Evolutionary conservation across 2,797 vertebrate genomes (phyloP), one percentile per base, ranked within the genome.

Genomic region (Oreortyx pictus): DNA sequence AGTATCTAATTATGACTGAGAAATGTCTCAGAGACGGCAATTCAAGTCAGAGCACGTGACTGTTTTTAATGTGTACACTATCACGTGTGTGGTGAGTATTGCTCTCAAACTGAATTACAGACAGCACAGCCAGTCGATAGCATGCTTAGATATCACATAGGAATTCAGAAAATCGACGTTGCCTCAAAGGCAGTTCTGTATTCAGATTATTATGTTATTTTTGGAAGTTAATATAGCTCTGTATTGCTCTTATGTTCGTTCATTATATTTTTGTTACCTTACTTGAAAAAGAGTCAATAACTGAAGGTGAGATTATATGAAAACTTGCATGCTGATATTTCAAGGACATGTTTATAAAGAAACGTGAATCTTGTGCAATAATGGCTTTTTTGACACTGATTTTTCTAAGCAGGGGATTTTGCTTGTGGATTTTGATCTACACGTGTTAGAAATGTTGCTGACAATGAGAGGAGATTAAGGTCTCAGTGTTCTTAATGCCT

Each of bases 1-100:
- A 7, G 23, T 76, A 20, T 29, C 18, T 37, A 37, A 33, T 23
- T 61, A 13, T 66, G 47, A 66, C 18, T 2, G 7, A 90, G 31
- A 79, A 88, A 57, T 59, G 86, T 78, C 24, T 59, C 65, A 15
- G 72, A 71, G 46, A 72, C 67, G 44, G 59, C 75, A 60, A 46
- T 72, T 9, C 86, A 74, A 93, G 49, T 11, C 37, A 57, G 41
- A 86, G 65, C 11, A 15, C 18, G 23, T 0, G 1, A 35, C 9
- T 39, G 13, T 6, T 41, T 27, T 20, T 8, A 17, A 9, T 47
- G 37, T 39, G 44, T n/a, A 47, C 29, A 46, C 18, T 64, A 29
- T 24, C 13, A 19, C 33, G 8, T 7, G 24, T 43, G 23, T 52
- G 60, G n/a, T 0, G 15, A 60, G 59, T 29, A 33, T 44, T 71